phyloP scores from a whole-genome alignment of 2,113 vertebrate genomes.

The Odocoileus hemionus region DNA sequence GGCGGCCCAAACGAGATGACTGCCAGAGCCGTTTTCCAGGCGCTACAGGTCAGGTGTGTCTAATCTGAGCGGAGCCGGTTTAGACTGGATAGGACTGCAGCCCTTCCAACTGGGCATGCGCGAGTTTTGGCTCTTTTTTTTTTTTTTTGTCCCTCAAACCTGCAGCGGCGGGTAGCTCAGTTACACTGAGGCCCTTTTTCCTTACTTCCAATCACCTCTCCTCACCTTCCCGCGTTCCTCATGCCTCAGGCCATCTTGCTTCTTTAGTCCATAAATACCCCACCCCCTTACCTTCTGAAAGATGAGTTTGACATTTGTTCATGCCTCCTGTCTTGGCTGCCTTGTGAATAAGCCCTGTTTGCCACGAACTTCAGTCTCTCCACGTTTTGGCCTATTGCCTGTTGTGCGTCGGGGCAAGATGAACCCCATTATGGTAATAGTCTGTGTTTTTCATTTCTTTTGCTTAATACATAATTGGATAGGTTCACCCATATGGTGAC shows the following conservation, averaged over 20 bases:
- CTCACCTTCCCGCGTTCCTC: background rate
- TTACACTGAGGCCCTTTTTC: rapidly evolving
- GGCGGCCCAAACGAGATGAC: background rate
- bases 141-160: too few species aligned
- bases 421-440: background rate
- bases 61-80: background rate
- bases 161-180: rapidly evolving
- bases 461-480: background rate
- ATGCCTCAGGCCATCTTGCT: background rate
- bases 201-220: background rate
- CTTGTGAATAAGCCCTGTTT: too few species aligned
- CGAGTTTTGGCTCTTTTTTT: background rate
- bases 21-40: background rate
- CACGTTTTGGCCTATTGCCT: background rate
- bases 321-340: background rate
- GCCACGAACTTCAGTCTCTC: background rate
- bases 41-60: rapidly evolving
- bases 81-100: background rate
- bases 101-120: background rate
- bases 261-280: background rate
- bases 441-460: background rate
- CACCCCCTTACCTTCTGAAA: background rate
- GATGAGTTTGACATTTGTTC: background rate
- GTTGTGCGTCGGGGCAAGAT: background rate
- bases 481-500: too few species aligned